A percentile compares a stretch with the other conserved stretches of the same genome.
phyloP scores from a whole-genome alignment of 2,113 vertebrate genomes.

The Trematomus loennbergii region DNA sequence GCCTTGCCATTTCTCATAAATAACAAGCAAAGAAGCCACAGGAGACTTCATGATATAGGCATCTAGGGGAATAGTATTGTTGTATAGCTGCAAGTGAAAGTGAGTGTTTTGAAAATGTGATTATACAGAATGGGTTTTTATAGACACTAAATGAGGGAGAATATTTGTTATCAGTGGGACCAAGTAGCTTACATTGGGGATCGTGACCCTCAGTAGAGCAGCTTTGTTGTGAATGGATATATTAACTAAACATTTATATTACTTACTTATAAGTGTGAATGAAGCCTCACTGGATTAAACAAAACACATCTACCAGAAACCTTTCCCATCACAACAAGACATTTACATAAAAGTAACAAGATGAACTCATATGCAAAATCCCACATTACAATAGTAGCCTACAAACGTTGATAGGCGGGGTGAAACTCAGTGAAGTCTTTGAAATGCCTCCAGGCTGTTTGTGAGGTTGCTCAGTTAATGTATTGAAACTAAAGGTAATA shows the following conservation, averaged over 20 bases:
- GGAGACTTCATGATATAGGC: conserved; percentile 7
- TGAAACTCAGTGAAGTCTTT: neutral
- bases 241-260: neutral
- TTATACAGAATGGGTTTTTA: conserved; percentile 16
- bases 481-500: neutral
- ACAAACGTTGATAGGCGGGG: neutral
- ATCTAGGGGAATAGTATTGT: conserved; percentile 23
- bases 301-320: neutral
- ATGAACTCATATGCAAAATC: neutral
- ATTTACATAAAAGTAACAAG: neutral
- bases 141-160: neutral
- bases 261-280: neutral
- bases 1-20: conserved; percentile 42
- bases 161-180: neutral
- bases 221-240: neutral
- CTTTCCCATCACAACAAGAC: neutral
- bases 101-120: conserved; percentile 1
- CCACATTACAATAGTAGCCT: neutral
- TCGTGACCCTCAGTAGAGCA: neutral
- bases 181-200: neutral
- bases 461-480: neutral
- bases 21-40: conserved; percentile 41
- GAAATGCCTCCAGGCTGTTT: neutral
- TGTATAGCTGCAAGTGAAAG: conserved; percentile 7
- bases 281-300: neutral